phyloP scores from a whole-genome alignment of 2,888 invertebrate genomes.

The Lordiphosa fenestrarum region DNA sequence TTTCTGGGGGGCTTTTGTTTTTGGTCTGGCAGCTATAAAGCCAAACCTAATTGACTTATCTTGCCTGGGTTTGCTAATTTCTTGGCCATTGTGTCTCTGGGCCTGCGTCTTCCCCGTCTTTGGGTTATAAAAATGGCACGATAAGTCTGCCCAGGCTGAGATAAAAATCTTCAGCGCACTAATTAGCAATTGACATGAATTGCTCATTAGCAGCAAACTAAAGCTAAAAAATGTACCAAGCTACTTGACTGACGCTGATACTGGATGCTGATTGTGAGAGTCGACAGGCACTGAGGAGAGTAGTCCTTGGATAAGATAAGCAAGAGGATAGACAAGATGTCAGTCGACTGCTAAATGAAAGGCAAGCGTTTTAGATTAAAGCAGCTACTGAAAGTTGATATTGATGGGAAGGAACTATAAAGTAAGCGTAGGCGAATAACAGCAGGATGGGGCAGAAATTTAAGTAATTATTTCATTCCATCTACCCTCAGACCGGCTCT shows the following conservation, averaged over 20 bases:
- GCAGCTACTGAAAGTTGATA: too few species aligned
- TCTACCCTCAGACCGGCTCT: too few species aligned
- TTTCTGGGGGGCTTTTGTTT: slow-evolving; percentile 46
- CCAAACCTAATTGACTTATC: slow-evolving; percentile 77
- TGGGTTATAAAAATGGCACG: slow-evolving; percentile 67
- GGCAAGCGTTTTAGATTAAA: too few species aligned
- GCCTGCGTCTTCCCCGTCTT: slow-evolving; percentile 10
- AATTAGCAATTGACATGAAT: slow-evolving; percentile 78
- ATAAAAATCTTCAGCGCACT: slow-evolving; percentile 63
- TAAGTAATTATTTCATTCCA: too few species aligned
- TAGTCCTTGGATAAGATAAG: slow-evolving; percentile 13
- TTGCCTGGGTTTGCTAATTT: slow-evolving; percentile 71
- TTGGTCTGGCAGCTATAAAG: slow-evolving; percentile 67
- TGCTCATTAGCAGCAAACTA: slow-evolving; percentile 71
- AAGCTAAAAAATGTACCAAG: slow-evolving; percentile 60
- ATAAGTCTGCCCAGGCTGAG: slow-evolving; percentile 56
- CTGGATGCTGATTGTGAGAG: too few species aligned
- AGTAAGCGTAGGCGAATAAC: too few species aligned
- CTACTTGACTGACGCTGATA: slow-evolving; percentile 22
- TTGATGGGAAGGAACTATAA: too few species aligned
- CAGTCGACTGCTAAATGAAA: too few species aligned
- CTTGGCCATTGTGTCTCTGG: slow-evolving; percentile 62
- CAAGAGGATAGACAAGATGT: too few species aligned
- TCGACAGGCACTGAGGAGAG: too few species aligned
- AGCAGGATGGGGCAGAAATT: too few species aligned